Evolutionary conservation across 53 echinoderm and acorn worm species (phyloP).

Genomic region (Mesocentrotus franciscanus): DNA sequence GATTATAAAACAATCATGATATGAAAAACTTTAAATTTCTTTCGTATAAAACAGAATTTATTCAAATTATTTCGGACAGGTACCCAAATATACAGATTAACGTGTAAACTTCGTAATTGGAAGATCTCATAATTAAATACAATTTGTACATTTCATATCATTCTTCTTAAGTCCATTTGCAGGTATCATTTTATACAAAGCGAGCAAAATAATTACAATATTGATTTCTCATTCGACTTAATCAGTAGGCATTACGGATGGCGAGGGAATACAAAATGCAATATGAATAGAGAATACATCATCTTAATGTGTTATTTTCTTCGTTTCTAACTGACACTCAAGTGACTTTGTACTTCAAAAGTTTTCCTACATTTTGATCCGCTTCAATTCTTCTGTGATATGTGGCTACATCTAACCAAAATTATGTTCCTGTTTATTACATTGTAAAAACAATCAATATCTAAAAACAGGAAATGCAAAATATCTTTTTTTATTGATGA

Average conservation of each 20-base stretch:
- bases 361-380: background rate
- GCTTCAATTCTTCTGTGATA: background rate
- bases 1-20: no score
- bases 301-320: background rate
- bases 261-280: constrained; percentile 52
- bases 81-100: constrained; percentile 73
- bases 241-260: background rate
- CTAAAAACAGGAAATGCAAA: background rate
- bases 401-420: background rate
- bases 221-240: background rate
- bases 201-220: constrained; percentile 20
- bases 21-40: background rate
- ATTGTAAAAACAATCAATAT: background rate
- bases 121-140: constrained; percentile 70
- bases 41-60: constrained; percentile 62
- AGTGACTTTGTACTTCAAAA: background rate
- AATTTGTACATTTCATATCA: constrained; percentile 64
- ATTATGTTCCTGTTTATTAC: background rate
- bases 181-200: constrained; percentile 41
- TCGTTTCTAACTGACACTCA: background rate
- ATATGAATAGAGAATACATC: constrained; percentile 58
- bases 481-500: background rate
- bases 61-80: constrained; percentile 58
- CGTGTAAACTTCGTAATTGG: constrained; percentile 67
- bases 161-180: constrained; percentile 29